phyloP scores from a whole-genome alignment of 2,113 vertebrate species.

The Rissa tridactyla region DNA sequence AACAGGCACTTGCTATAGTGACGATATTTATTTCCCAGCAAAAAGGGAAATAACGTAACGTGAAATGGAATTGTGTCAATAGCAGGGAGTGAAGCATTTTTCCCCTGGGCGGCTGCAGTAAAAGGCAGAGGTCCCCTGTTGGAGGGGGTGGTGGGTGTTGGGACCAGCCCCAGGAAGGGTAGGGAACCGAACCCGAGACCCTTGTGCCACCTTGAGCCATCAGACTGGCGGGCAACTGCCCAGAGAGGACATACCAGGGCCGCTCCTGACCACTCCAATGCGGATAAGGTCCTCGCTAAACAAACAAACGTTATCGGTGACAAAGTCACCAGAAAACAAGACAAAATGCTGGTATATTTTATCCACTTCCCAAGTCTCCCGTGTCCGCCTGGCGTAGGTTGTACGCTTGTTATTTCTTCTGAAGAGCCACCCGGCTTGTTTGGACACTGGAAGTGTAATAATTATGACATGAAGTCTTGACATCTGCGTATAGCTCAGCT shows the following conservation, averaged over 20 bases:
- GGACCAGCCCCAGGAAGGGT: not conserved
- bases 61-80: not conserved
- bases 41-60: not conserved
- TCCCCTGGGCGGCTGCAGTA: not conserved
- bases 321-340: not conserved
- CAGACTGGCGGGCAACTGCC: not conserved
- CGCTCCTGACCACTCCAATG: not conserved
- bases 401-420: not conserved
- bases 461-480: not conserved
- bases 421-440: not conserved
- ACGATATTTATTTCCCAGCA: not conserved
- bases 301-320: not conserved
- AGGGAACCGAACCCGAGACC: not conserved
- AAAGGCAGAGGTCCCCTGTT: not conserved
- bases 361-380: not conserved
- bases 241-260: not conserved
- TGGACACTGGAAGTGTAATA: not conserved
- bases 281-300: fast-evolving
- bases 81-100: not conserved
- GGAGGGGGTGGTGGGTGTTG: not conserved
- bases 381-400: not conserved
- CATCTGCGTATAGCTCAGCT: not conserved
- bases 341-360: not conserved
- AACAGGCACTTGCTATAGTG: not conserved
- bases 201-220: not conserved